These are phyloP conservation scores for Pemphigus obesinymphae DNA, from an alignment of 1,140 invertebrate species.

Conservation along the genomic window DNA sequence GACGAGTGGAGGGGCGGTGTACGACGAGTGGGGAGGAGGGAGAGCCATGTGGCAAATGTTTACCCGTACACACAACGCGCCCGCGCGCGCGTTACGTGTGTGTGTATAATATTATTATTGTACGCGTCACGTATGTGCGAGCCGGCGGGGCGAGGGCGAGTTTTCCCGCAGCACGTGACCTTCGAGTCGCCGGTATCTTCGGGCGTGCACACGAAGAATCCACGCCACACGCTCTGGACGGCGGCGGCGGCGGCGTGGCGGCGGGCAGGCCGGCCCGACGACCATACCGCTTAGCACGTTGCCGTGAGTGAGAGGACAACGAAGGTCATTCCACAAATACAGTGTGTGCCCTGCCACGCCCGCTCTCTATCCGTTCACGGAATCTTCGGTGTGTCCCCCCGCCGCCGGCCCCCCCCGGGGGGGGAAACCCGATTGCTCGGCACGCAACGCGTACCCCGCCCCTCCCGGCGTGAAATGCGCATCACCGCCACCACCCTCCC, in stretches of 20 bases:
- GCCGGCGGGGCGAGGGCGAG: not conserved
- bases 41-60: constrained; percentile 40
- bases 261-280: not conserved
- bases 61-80: not conserved
- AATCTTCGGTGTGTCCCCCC: constrained; percentile 7
- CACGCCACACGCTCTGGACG: constrained; percentile 19
- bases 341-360: constrained; percentile 38
- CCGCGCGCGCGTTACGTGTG: not conserved
- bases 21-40: not conserved
- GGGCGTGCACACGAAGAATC: not conserved
- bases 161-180: constrained; percentile 36
- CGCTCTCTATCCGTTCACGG: constrained; percentile 40
- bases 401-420: not conserved
- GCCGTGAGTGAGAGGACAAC: constrained; percentile 36
- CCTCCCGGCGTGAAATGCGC: not conserved
- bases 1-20: not conserved
- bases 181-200: constrained; percentile 24
- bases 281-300: constrained; percentile 1
- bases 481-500: not conserved
- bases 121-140: not conserved
- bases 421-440: not conserved
- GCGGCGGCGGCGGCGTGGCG: not conserved
- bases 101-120: not conserved
- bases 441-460: not conserved
- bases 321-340: constrained; percentile 40